Evolutionary conservation across 2,113 vertebrate species (phyloP), one percentile per base, ranked within the genome.

Genomic region (Prunella himalayana): DNA sequence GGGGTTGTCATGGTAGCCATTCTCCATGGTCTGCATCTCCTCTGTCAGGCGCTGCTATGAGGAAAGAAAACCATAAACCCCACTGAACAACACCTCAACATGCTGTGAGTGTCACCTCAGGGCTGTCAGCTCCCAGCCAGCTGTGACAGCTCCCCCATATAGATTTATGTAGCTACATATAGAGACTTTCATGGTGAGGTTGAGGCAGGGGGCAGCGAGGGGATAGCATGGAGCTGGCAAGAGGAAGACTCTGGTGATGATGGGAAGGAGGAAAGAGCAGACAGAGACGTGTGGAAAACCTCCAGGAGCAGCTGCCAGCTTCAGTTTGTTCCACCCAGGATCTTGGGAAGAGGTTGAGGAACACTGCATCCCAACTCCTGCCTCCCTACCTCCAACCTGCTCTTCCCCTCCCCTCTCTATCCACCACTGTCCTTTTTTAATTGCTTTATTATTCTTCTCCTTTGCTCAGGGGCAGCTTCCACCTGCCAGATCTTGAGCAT

Each of bases 1-100:
- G 7, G 99, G 99, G 93, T 99, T 99, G 97, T 99, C 99, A 0
- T 99, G 99, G 98, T 99, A 99, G 72, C 99, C 99, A 0, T 99
- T 99, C 98, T 99, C 99, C 93, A 99, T 98, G 0, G 99, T 99
- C 92, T 99, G 99, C 75, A 99, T 98, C 97, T 99, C 99, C 94
- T 99, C 99, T 0, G 99, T 99, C 92, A 99, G 98, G 72, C 99
- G 98, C 97, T 99, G 98, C 98, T 98, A 91, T 6, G 33, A 70
- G 65, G 65, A 90, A 91, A 92, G 83, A 68, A 82, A 92, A 82
- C n/a, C 60, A 66, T 80, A 47, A 82, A 89, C 39, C 54, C 73
- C 18, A 7, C 10, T 91, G 86, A 89, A 42, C 56, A 79, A 13
- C 16, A 60, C 33, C 69, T 8, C 28, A 45, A 22, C 17, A 0